Base-by-base conservation (phyloP, 1,140 invertebrate species). In the Drosophila oshimai region DNA sequence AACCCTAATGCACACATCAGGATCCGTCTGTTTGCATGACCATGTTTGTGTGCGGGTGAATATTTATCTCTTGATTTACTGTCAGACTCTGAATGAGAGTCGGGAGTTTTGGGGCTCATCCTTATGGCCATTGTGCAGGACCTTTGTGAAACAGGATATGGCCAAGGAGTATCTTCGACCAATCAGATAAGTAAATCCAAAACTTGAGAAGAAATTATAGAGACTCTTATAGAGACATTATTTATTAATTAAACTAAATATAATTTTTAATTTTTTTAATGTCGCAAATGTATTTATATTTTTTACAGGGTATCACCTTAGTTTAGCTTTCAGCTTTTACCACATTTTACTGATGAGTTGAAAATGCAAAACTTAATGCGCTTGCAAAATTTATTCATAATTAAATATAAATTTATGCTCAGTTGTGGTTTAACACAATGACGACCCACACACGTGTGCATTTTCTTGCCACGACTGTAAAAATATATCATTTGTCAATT, bases 321-420 rank as follows among this genome's bases (percentile, higher is more conserved):
- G 50, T 72, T 61, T 12, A 33, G 3, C 7, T 10, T 22, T 41
- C 17, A 0, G 6, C 4, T 0, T 13, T 31, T 20, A 9, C n/a
- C 3, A 31, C 13, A 34, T 47, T 50, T 6, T 46, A 15, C 54
- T 73, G 79, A 71, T 79, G 74, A 79, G 75, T 71, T 86, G 81
- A 47, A 76, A 86, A 86, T 81, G 79, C 75, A 70, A 74, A 87
- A 77, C 72, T 81, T 81, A 77, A 77, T 81, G 76, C 68, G 81
- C 68, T 87, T 74, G 81, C 81, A 76, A 80, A 86, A 86, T 87
- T 74, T 87, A 86, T 86, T 87, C 81, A 86, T 86, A 87, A 86
- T 86, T 87, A 86, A 86, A 81, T 86, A 86, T 86, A 81, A 87
- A 87, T 86, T 86, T 86, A 81, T 87, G 81, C 76, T 70, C 81